Percentiles rank a stretch among this genome's conserved stretches.
Conservation (phyloP, 2,888 invertebrate genomes). For the Pharmacophagus antenor region DNA sequence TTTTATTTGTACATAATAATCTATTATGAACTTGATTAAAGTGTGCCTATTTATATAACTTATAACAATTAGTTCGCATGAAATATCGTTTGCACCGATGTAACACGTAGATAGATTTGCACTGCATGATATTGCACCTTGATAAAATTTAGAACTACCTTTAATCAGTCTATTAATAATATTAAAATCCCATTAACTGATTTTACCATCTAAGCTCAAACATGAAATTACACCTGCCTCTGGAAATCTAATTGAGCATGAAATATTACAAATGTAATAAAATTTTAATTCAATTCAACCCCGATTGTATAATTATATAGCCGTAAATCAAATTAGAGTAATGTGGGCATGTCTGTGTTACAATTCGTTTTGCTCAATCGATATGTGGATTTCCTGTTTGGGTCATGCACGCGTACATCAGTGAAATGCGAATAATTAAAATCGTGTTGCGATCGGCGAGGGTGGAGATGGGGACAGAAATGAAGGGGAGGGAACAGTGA, state of each 20-base stretch:
- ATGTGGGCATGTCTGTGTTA: constrained; percentile 22
- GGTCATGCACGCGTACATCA: constrained; percentile 41
- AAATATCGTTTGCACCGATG: constrained; percentile 38
- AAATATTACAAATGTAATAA: not conserved
- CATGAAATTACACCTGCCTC: constrained; percentile 49
- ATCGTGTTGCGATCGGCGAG: not conserved
- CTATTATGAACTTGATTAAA: constrained; percentile 19
- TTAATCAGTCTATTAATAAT: constrained; percentile 28
- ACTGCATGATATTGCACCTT: constrained; percentile 62
- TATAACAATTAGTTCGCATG: constrained; percentile 43
- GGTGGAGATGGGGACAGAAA: not conserved
- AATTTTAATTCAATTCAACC: not conserved
- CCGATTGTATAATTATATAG: too few species aligned
- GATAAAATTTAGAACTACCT: constrained; percentile 35
- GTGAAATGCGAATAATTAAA: not conserved
- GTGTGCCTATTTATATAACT: constrained; percentile 19
- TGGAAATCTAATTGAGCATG: constrained; percentile 35
- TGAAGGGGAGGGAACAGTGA: not conserved
- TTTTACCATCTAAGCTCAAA: constrained; percentile 56
- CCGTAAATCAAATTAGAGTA: not conserved
- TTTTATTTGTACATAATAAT: constrained; percentile 11
- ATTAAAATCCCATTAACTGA: constrained; percentile 28
- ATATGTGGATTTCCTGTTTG: constrained; percentile 71
- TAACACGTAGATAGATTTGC: constrained; percentile 52
- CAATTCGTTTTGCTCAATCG: constrained; percentile 48